Conservation (phyloP, 2,888 invertebrate genomes). For the Allacma fusca region DNA sequence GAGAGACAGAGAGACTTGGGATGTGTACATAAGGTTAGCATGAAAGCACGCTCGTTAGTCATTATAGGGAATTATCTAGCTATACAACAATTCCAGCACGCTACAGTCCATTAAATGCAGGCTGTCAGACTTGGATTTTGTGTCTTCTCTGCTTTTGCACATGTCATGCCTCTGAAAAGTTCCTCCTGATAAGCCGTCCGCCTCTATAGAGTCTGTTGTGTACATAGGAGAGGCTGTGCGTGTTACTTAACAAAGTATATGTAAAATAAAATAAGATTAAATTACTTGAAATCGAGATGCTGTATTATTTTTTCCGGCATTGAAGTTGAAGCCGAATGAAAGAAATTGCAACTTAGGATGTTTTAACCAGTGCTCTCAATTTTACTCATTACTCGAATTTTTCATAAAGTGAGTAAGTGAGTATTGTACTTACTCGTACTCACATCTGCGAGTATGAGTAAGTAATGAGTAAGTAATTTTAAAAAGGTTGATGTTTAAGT, state of each 20-base stretch:
- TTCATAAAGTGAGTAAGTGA: too few relatives aligned
- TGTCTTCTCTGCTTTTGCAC: constrained; percentile 20
- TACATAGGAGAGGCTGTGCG: neutral
- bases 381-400: too few relatives aligned
- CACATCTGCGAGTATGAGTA: too few relatives aligned
- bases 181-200: neutral
- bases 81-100: constrained; percentile 23
- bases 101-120: constrained; percentile 22
- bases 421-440: too few relatives aligned
- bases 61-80: constrained; percentile 11
- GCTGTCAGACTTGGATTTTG: constrained; percentile 19
- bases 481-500: too few relatives aligned
- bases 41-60: constrained; percentile 26
- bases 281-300: constrained; percentile 25
- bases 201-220: neutral
- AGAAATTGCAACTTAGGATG: constrained; percentile 18
- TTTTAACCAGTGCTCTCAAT: too few relatives aligned
- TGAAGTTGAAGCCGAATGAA: constrained; percentile 25
- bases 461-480: too few relatives aligned
- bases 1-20: neutral
- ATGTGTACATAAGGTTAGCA: neutral
- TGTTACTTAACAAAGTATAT: neutral
- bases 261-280: constrained; percentile 26
- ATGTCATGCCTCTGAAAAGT: neutral
- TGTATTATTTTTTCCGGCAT: constrained; percentile 10